Evolutionary conservation across 2,888 invertebrate genomes (phyloP), one percentile per base, ranked within the genome.

Genomic region (Acleris sparsana): DNA sequence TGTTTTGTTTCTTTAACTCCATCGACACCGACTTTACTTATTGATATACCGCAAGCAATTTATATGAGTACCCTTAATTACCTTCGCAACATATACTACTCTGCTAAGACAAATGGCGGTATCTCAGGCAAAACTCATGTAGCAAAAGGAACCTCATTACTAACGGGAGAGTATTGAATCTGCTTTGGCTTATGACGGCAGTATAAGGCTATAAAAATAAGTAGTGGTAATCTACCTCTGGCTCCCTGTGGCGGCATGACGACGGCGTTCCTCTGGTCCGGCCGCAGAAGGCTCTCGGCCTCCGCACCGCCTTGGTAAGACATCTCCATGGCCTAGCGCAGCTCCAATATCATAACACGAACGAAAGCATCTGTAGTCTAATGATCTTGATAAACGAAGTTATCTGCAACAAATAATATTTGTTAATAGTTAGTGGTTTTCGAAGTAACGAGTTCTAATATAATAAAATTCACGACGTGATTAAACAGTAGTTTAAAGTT

Each of bases 221-320:
- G 17, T n/a, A 17, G 16, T 22, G 16, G 20, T 5, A 25, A 51
- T 80, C 87, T 69, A 89, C 89, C 86, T 76, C 78, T 75, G 69
- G 74, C 72, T 64, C 80, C 77, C 67, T 82, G 80, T 39, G 39
- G 39, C 43, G 85, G 85, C 86, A 89, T 88, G 69, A 92, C 80
- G 73, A 86, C 81, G 1, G 82, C 84, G 73, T 77, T 82, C 72
- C 86, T 83, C 74, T 86, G 85, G 66, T 91, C 90, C 13, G 83
- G 84, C 43, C 91, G 80, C 73, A 92, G 79, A 49, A 92, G 88
- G 81, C 91, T 91, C 83, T 92, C 91, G 65, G 82, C 92, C 85
- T 92, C 92, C 70, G 87, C 87, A 18, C 92, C 88, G 13, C 85
- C 84, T 69, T 87, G 89, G 70, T 89, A 87, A 66, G 89, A 82